Evolutionary conservation across 92 coral and sea anemone species (phyloP).

Genomic region (Chrysogorgia sp.): DNA sequence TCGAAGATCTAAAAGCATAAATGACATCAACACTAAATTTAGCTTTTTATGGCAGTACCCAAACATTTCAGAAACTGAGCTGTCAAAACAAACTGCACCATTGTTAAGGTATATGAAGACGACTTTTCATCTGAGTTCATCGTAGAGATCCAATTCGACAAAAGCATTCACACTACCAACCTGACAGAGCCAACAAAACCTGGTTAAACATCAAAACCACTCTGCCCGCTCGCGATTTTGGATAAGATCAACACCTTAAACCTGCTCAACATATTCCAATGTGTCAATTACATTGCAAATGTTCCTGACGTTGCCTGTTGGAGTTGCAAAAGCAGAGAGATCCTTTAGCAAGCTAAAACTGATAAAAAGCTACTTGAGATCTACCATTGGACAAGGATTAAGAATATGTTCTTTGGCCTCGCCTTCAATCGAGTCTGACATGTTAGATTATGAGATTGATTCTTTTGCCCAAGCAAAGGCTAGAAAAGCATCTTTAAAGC

Average conservation of each 20-base stretch:
- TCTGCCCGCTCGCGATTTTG: not conserved
- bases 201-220: not conserved
- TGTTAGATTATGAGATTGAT: conserved; percentile 4
- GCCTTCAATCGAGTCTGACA: conserved; percentile 5
- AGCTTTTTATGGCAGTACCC: conserved; percentile 23
- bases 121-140: not conserved
- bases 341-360: conserved; percentile 26
- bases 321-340: conserved; percentile 11
- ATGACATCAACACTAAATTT: conserved; percentile 12
- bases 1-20: not conserved
- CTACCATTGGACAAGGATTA: not conserved
- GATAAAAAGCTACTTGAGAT: conserved; percentile 7
- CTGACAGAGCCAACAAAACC: conserved; percentile 6
- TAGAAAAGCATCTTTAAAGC: not conserved
- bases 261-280: not conserved
- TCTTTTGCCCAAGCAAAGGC: conserved; percentile 15
- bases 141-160: not conserved
- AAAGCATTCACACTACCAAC: not conserved
- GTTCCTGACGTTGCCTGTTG: conserved; percentile 1
- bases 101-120: conserved; percentile 9
- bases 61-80: conserved; percentile 9
- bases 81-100: not conserved
- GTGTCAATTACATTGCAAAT: not conserved
- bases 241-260: not conserved
- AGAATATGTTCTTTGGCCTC: conserved; percentile 3